Percentiles rank a stretch among this genome's conserved stretches.
Evolutionary conservation across 35 echinoderm and acorn worm genomes (phyloP).

Genomic region (Ophioderma brevispina): DNA sequence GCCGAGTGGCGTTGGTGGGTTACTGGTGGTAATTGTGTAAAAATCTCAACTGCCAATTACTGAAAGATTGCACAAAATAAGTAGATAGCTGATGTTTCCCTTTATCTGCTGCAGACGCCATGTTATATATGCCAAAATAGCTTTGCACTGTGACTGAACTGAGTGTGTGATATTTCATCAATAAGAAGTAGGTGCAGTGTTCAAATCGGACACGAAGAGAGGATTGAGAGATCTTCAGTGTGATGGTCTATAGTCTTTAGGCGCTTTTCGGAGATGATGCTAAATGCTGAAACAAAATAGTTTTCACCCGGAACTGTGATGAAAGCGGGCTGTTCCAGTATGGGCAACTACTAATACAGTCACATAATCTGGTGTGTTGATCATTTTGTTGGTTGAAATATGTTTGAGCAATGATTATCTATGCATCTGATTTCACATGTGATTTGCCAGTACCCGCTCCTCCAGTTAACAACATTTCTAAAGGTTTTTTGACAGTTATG

Average conservation of each 20-base stretch:
- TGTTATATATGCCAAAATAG: constrained; percentile 40
- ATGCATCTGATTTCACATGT: constrained; percentile 31
- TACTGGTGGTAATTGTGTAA: constrained; percentile 60
- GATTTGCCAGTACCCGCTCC: constrained; percentile 62
- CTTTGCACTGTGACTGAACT: constrained; percentile 3
- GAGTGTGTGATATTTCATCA: constrained; percentile 30
- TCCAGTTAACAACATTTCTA: constrained; percentile 53
- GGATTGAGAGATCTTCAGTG: constrained; percentile 16
- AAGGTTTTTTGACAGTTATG: constrained; percentile 33
- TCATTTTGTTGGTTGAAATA: neutral
- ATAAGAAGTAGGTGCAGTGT: neutral
- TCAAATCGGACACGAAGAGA: constrained; percentile 8
- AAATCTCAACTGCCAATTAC: constrained; percentile 68
- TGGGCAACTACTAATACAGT: constrained; percentile 35
- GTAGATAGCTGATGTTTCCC: neutral
- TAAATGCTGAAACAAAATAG: constrained; percentile 43
- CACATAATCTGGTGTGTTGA: neutral
- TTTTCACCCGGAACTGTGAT: constrained; percentile 31
- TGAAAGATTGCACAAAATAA: constrained; percentile 55
- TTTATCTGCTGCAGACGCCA: constrained; percentile 52
- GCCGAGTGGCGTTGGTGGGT: neutral
- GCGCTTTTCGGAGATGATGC: constrained; percentile 28
- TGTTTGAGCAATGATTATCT: neutral
- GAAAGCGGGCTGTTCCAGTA: constrained; percentile 38
- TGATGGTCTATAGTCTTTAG: constrained; percentile 20